These are phyloP conservation scores for Aphis gossypii DNA, from an alignment of 1,140 invertebrate genomes.

Conservation along the genomic window DNA sequence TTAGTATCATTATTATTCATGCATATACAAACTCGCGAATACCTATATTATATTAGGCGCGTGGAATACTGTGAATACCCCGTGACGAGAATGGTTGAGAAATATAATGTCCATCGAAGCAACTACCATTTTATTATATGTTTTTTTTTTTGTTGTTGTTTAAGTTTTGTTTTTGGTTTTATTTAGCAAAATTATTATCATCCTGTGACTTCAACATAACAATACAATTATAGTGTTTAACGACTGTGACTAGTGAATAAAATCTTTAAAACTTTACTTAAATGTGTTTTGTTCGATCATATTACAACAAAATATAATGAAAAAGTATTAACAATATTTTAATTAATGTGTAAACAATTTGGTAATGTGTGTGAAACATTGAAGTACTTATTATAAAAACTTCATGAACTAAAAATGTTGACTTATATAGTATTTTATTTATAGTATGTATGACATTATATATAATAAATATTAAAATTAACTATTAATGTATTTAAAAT, in stretches of 20 bases:
- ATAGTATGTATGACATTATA: neutral
- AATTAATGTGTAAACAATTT: conserved; percentile 1
- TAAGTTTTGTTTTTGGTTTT: neutral
- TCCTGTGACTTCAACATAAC: neutral
- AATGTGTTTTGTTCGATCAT: neutral
- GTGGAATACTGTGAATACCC: neutral
- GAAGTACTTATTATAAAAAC: neutral
- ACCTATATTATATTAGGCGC: neutral
- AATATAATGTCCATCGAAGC: conserved; percentile 8
- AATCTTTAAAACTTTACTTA: neutral
- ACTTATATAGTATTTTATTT: neutral
- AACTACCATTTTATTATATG: conserved; percentile 24
- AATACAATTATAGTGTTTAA: conserved; percentile 5
- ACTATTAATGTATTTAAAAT: neutral
- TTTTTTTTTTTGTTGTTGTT: neutral
- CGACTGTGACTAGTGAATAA: conserved; percentile 15
- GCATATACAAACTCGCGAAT: neutral
- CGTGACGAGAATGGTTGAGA: conserved; percentile 20
- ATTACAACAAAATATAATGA: neutral
- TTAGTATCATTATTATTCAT: neutral
- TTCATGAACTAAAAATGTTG: neutral
- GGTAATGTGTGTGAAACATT: neutral
- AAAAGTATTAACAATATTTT: neutral
- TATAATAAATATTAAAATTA: neutral
- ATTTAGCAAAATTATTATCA: neutral